Conservation (phyloP, 2,888 invertebrate genomes). For the Drosophila setosimentum region DNA sequence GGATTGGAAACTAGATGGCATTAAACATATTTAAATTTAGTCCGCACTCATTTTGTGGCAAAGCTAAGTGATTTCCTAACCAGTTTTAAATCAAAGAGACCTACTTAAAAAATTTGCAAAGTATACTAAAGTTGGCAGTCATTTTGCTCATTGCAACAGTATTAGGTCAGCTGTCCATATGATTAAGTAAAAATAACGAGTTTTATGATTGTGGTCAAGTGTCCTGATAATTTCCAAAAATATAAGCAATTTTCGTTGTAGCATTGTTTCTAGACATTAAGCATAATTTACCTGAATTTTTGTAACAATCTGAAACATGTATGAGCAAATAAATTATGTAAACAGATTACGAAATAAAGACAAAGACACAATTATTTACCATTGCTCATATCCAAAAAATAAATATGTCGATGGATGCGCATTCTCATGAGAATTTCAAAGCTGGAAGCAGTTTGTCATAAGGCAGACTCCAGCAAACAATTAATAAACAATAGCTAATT, state of each 20-base stretch:
- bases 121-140: neutral
- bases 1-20: neutral
- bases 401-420: neutral
- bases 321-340: neutral
- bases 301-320: neutral
- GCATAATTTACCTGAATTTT: neutral
- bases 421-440: neutral
- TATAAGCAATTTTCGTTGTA: neutral
- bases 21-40: neutral
- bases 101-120: too few relatives aligned
- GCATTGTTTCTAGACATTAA: neutral
- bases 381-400: neutral
- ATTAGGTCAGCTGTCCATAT: neutral
- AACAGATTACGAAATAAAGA: neutral
- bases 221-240: neutral
- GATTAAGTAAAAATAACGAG: neutral
- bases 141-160: neutral
- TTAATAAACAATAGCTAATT: constrained; percentile 22
- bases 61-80: neutral
- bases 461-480: neutral
- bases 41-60: neutral
- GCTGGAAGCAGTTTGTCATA: constrained; percentile 21
- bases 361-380: neutral
- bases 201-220: neutral
- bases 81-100: neutral